These are phyloP conservation scores for Epizoanthus scotinus DNA, from an alignment of 92 coral and sea anemone genomes.

Conservation along the genomic window DNA sequence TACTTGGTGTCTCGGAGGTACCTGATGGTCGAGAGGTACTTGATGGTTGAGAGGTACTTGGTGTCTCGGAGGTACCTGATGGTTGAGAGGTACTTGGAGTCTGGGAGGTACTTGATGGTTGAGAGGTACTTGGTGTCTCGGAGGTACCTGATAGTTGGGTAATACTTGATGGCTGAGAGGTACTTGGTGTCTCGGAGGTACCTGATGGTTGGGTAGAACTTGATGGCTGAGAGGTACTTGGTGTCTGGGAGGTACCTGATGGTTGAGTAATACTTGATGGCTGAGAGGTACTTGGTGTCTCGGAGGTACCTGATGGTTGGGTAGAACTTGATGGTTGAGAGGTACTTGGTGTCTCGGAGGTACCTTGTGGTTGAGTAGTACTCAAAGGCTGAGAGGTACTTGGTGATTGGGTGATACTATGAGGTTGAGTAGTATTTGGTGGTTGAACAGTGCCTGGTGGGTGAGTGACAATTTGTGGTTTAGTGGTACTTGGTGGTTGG, in stretches of 20 bases:
- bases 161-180: background rate
- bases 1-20: too few species aligned
- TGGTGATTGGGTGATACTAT: background rate
- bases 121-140: too few species aligned
- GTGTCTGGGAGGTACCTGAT: background rate
- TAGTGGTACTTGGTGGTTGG: background rate
- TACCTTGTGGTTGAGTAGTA: conserved; percentile 19
- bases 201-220: background rate
- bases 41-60: too few species aligned
- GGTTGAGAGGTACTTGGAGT: conserved; percentile 12
- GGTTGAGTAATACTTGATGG: conserved; percentile 2
- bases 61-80: too few species aligned
- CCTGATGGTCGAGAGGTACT: too few species aligned
- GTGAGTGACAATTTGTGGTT: background rate
- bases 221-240: conserved; percentile 1
- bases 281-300: conserved; percentile 9
- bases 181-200: background rate
- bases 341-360: background rate
- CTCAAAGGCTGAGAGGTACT: conserved; percentile 10
- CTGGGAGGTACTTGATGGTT: conserved; percentile 4
- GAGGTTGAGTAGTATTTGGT: conserved; percentile 11
- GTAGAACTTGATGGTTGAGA: background rate
- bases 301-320: background rate
- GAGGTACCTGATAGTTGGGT: conserved; percentile 4
- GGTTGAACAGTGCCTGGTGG: conserved; percentile 13